Percentiles rank a stretch among this genome's conserved stretches.
Conservation (phyloP, 2,888 invertebrate species). For the Bombyx huttoni region DNA sequence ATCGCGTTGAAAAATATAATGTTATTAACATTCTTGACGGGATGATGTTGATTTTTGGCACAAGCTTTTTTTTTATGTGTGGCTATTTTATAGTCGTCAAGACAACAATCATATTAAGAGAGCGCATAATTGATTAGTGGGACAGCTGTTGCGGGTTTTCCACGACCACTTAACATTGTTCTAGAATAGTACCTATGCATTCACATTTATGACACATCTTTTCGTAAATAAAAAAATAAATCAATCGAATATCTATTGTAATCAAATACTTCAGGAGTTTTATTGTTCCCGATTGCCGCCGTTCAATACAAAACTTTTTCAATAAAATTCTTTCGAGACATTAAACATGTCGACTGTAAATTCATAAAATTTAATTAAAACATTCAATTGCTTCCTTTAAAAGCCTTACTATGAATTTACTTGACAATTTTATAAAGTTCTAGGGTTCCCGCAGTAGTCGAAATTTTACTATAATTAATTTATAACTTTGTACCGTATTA, state of each 20-base stretch:
- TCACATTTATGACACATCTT: slow-evolving; percentile 6
- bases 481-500: too few species aligned
- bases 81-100: slow-evolving; percentile 57
- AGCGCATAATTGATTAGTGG: slow-evolving; percentile 55
- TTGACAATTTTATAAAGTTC: too few species aligned
- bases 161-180: slow-evolving; percentile 36
- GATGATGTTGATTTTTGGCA: slow-evolving; percentile 64
- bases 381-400: background rate
- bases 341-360: slow-evolving; percentile 17
- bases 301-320: slow-evolving; percentile 28
- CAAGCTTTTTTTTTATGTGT: slow-evolving; percentile 49
- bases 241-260: background rate
- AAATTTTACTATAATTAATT: too few species aligned
- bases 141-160: slow-evolving; percentile 53
- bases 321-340: slow-evolving; percentile 47
- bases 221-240: background rate
- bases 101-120: slow-evolving; percentile 54
- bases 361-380: background rate
- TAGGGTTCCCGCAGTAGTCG: too few species aligned
- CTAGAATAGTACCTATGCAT: slow-evolving; percentile 22
- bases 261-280: background rate
- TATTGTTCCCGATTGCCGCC: background rate
- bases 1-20: slow-evolving; percentile 59
- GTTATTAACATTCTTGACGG: slow-evolving; percentile 60
- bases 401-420: background rate